Conservation (phyloP, 1,140 invertebrate genomes). For the Monochamus saltuarius region DNA sequence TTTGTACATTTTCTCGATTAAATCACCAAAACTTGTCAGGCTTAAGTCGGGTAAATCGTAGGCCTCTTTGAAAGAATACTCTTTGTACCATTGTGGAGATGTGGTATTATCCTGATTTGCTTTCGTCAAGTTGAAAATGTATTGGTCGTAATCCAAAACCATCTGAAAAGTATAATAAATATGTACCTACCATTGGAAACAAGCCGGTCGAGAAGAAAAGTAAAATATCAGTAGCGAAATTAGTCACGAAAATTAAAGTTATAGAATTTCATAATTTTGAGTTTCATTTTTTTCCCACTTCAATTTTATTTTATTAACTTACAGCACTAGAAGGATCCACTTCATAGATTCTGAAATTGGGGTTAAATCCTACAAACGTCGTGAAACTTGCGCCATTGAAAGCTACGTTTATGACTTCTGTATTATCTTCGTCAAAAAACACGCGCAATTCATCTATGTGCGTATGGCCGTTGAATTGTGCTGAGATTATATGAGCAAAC, state of each 20-base stretch:
- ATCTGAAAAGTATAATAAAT: constrained; percentile 51
- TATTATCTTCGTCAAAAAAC: constrained; percentile 56
- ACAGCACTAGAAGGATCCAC: constrained; percentile 64
- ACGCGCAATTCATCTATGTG: constrained; percentile 75
- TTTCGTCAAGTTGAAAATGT: constrained; percentile 73
- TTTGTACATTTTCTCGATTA: no score
- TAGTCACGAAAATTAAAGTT: not conserved
- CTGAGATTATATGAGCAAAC: constrained; percentile 62
- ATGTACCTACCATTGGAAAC: not conserved
- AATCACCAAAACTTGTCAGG: no score
- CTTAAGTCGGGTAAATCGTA: constrained; percentile 38
- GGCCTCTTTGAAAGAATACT: constrained; percentile 68
- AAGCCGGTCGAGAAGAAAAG: not conserved
- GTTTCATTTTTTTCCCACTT: not conserved
- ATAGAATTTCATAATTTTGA: not conserved
- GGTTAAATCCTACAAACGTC: constrained; percentile 66
- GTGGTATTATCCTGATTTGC: constrained; percentile 63
- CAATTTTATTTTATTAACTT: constrained; percentile 46
- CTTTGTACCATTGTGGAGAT: constrained; percentile 64
- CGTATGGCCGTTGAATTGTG: constrained; percentile 80
- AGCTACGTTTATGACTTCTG: constrained; percentile 60
- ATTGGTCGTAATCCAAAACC: constrained; percentile 70
- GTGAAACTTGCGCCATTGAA: constrained; percentile 76
- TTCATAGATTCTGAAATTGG: constrained; percentile 77
- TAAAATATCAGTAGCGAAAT: not conserved